Percentiles rank a stretch among this genome's conserved stretches.
Evolutionary conservation across 2,797 vertebrate species (phyloP).

Genomic region (Takifugu ocellatus): DNA sequence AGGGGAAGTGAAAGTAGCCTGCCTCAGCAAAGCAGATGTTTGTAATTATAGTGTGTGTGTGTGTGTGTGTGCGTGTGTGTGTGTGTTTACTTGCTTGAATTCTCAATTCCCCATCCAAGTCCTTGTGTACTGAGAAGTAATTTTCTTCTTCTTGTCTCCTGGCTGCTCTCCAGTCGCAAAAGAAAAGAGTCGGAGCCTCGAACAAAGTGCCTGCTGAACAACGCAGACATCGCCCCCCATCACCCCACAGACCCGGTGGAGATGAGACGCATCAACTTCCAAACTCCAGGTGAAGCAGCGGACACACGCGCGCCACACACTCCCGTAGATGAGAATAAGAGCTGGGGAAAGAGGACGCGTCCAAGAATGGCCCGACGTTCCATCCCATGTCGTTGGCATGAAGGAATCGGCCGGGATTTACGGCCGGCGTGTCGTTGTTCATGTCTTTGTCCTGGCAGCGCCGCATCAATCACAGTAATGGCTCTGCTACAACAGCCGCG

Average conservation of each 20-base stretch:
- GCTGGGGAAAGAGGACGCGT: neutral
- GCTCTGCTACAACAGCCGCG: neutral
- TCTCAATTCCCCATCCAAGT: slow-evolving; percentile 6
- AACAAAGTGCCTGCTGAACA: slow-evolving; percentile 94
- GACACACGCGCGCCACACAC: too few species aligned
- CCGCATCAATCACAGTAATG: neutral
- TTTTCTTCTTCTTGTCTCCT: slow-evolving; percentile 21
- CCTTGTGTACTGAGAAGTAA: slow-evolving; percentile 16
- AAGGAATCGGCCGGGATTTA: neutral
- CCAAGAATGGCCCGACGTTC: neutral
- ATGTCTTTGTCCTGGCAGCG: neutral
- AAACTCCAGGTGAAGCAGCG: slow-evolving; percentile 85
- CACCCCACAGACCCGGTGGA: slow-evolving; percentile 97
- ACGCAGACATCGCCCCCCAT: slow-evolving; percentile 89
- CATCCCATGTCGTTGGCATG: neutral
- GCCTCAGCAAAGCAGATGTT: slow-evolving; percentile 59
- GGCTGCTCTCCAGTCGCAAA: slow-evolving; percentile 79
- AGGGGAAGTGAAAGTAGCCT: slow-evolving; percentile 50
- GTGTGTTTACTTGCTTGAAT: slow-evolving; percentile 15
- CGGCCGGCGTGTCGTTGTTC: neutral
- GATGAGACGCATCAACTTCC: slow-evolving; percentile 98
- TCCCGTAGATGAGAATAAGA: too few species aligned
- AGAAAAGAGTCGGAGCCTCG: slow-evolving; percentile 94
- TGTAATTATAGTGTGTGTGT: slow-evolving; percentile 52
- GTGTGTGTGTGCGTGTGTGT: too few species aligned